These are phyloP conservation scores for Tachysurus vachellii DNA, from an alignment of 2,113 vertebrate genomes.

Conservation along the genomic window DNA sequence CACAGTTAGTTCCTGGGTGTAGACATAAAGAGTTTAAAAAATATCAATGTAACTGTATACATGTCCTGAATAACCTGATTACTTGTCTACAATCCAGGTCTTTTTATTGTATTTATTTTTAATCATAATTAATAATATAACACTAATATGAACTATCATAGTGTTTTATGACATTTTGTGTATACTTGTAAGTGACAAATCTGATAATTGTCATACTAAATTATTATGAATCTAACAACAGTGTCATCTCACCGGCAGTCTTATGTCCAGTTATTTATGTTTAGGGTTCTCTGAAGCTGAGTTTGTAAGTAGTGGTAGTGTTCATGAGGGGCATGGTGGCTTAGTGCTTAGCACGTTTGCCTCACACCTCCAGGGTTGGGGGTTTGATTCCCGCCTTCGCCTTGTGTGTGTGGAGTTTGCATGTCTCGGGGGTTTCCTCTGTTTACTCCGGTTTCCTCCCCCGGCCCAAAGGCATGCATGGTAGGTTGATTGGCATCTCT, in stretches of 20 bases:
- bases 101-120: neutral
- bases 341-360: too few species aligned
- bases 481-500: too few species aligned
- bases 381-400: too few species aligned
- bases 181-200: neutral
- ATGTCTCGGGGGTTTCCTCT: too few species aligned
- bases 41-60: neutral
- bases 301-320: neutral
- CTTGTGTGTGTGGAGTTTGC: too few species aligned
- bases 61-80: neutral
- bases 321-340: too few species aligned
- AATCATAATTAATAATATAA: neutral
- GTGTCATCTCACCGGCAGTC: neutral
- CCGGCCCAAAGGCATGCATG: too few species aligned
- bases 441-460: too few species aligned
- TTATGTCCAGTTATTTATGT: neutral
- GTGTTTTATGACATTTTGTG: neutral
- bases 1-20: neutral
- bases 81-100: neutral
- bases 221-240: neutral
- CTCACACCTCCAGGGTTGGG: too few species aligned
- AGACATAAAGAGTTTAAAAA: neutral
- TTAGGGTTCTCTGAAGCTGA: neutral
- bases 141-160: neutral
- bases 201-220: neutral